Conservation (phyloP, 2,797 vertebrate genomes). For the Sebastes nivosus region DNA sequence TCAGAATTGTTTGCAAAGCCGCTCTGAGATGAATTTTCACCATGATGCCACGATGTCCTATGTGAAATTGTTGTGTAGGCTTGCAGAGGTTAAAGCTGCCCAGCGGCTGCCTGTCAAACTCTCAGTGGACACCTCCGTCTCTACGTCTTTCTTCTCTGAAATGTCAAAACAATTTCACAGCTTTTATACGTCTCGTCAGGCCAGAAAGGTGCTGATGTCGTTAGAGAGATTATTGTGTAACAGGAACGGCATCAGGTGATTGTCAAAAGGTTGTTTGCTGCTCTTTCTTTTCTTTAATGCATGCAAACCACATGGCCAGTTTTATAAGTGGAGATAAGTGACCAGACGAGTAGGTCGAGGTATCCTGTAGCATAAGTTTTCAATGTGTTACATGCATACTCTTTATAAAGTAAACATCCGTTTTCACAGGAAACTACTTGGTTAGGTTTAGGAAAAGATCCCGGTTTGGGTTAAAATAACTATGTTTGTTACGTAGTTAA, state of each 20-base stretch:
- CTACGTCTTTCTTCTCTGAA: neutral
- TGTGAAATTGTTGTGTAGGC: neutral
- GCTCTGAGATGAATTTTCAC: neutral
- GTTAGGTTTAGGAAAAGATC: too few relatives aligned
- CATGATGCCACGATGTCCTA: neutral
- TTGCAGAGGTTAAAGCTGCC: neutral
- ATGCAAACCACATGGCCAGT: neutral
- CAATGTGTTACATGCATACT: neutral
- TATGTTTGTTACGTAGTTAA: too few relatives aligned
- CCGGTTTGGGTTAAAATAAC: too few relatives aligned
- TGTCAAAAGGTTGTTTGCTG: neutral
- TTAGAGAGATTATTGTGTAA: slow-evolving; percentile 6
- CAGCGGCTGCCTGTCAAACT: slow-evolving; percentile 3
- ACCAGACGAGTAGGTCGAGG: neutral
- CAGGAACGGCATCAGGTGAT: neutral
- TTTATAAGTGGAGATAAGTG: neutral
- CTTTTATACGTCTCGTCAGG: slow-evolving; percentile 13
- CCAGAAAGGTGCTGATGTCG: neutral
- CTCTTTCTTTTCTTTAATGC: neutral
- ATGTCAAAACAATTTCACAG: slow-evolving; percentile 33
- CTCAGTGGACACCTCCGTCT: slow-evolving; percentile 1
- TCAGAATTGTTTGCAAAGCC: neutral
- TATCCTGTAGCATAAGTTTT: neutral
- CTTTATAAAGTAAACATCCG: too few relatives aligned
- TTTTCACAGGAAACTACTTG: too few relatives aligned